Percentiles rank a stretch among this genome's conserved stretches.
These are phyloP conservation scores for Calephelis perditalis DNA, from an alignment of 2,888 invertebrate genomes.

Conservation along the genomic window DNA sequence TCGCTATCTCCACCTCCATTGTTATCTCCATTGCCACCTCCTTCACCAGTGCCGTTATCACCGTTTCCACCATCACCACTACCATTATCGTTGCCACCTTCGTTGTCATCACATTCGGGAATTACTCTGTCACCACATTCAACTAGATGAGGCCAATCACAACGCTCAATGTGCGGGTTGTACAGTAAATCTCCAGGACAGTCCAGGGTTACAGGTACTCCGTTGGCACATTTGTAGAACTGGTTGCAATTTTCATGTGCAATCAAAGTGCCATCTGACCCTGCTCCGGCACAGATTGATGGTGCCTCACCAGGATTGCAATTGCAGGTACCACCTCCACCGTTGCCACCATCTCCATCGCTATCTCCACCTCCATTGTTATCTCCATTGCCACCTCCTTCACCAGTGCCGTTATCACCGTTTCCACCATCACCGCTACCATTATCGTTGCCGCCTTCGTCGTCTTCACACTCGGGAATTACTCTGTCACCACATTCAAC, in stretches of 20 bases:
- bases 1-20: conserved; percentile 1
- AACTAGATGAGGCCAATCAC: conserved; percentile 40
- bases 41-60: conserved; percentile 14
- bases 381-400: not conserved
- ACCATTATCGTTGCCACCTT: conserved; percentile 11
- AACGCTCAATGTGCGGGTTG: conserved; percentile 34
- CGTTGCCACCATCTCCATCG: conserved; percentile 8
- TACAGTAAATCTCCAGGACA: conserved; percentile 35
- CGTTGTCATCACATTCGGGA: conserved; percentile 19
- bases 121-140: conserved; percentile 28
- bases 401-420: conserved; percentile 10
- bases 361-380: conserved; percentile 1
- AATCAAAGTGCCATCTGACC: conserved; percentile 21
- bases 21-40: not conserved
- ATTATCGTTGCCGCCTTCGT: conserved; percentile 15
- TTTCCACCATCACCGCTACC: conserved; percentile 11
- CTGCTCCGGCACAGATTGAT: conserved; percentile 18
- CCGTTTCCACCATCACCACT: conserved; percentile 14
- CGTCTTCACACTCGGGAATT: conserved; percentile 23
- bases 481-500: conserved; percentile 37
- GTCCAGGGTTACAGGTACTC: conserved; percentile 29
- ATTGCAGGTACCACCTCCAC: no score
- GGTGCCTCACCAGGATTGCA: not conserved
- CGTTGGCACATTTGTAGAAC: conserved; percentile 39
- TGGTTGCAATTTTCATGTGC: conserved; percentile 29